These are phyloP conservation scores for Oriolus oriolus DNA, from an alignment of 2,113 vertebrate species.

Conservation along the genomic window DNA sequence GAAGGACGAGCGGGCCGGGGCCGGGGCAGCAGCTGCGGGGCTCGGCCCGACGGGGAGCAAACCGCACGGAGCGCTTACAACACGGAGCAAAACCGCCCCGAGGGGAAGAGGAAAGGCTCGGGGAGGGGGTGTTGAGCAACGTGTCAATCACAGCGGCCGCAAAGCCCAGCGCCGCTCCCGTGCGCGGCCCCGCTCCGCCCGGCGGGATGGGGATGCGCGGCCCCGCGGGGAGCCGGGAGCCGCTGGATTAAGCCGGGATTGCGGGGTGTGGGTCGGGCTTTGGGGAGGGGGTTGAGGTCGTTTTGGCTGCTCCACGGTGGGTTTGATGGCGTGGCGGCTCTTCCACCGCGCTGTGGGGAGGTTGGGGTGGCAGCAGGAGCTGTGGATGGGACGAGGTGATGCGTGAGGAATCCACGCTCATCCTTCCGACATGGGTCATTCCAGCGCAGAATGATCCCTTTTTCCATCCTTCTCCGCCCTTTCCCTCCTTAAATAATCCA, in stretches of 20 bases:
- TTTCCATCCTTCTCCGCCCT: fast-evolving
- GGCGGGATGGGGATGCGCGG: fast-evolving
- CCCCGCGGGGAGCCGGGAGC: too few species aligned
- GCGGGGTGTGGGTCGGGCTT: fast-evolving
- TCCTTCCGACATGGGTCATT: fast-evolving
- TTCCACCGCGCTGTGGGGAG: too few species aligned
- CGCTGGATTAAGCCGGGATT: fast-evolving
- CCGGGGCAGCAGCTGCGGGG: background rate
- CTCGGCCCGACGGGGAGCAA: background rate
- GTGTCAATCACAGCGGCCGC: slow-evolving; percentile 52
- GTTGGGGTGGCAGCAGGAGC: too few species aligned
- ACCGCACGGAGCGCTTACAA: background rate
- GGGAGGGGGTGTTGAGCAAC: slow-evolving; percentile 40
- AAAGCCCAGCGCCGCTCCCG: slow-evolving; percentile 42
- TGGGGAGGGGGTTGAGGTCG: fast-evolving
- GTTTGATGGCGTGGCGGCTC: background rate
- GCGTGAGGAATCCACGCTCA: fast-evolving
- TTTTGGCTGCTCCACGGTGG: fast-evolving
- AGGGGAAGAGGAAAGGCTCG: slow-evolving; percentile 24
- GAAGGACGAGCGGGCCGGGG: background rate
- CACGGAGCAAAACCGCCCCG: too few species aligned
- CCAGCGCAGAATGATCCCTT: fast-evolving
- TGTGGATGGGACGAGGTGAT: background rate
- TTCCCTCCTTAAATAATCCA: background rate
- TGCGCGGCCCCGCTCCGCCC: background rate